phyloP scores from a whole-genome alignment of 2,113 vertebrate species.

The Rhinoptilus africanus region DNA sequence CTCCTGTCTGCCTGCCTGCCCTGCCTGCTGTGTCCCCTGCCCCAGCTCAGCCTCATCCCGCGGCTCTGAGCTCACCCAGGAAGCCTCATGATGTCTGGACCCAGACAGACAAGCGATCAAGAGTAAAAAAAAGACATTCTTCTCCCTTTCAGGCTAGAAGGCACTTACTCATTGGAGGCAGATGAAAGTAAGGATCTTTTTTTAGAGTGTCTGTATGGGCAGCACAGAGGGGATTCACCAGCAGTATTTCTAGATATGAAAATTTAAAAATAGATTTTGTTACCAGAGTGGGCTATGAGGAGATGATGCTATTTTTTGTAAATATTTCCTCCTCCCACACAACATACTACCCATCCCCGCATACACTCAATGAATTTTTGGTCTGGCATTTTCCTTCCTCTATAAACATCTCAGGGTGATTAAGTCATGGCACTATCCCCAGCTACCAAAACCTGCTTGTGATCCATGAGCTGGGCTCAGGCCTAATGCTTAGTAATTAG shows the following conservation, averaged over 20 bases:
- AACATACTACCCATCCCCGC: not conserved
- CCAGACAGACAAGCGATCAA: not conserved
- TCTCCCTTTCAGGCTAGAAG: not conserved
- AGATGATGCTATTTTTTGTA: not conserved
- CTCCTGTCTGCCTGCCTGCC: not conserved
- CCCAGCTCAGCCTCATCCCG: fast-evolving
- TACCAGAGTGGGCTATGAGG: not conserved
- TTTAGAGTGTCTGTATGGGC: not conserved
- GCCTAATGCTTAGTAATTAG: not conserved
- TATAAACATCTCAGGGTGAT: not conserved
- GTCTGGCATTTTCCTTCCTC: not conserved
- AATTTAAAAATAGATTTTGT: constrained; percentile 5
- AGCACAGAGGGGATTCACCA: not conserved
- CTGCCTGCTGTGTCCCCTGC: not conserved
- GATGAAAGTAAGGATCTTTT: not conserved
- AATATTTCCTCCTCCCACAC: not conserved
- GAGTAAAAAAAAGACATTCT: not conserved
- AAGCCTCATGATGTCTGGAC: not conserved
- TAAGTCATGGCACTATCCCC: not conserved
- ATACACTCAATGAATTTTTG: not conserved
- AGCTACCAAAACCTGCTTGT: not conserved
- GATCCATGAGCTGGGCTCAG: not conserved
- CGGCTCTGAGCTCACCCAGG: not conserved
- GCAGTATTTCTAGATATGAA: not conserved
- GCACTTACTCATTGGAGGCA: not conserved